These are phyloP conservation scores for Meiosimyza decipiens DNA, from an alignment of 2,888 invertebrate species.

Conservation along the genomic window DNA sequence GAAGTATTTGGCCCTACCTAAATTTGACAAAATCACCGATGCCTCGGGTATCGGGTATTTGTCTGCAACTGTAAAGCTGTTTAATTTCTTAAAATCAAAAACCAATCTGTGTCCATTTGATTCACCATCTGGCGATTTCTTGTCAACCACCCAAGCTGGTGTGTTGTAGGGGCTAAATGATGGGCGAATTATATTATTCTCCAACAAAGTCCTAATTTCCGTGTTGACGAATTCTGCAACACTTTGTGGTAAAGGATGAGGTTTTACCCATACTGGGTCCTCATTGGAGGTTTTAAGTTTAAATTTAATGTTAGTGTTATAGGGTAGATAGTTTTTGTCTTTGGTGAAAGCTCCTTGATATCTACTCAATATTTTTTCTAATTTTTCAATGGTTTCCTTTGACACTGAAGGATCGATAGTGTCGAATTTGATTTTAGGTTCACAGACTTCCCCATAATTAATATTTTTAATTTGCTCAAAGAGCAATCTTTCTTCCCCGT, in stretches of 20 bases:
- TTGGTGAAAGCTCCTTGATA: not conserved
- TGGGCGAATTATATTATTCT: no score
- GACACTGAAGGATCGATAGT: constrained; percentile 8
- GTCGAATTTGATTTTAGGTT: constrained; percentile 4
- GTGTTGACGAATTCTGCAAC: no score
- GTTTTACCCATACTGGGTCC: not conserved
- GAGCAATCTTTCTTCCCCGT: no score
- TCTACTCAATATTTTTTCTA: not conserved
- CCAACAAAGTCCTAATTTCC: no score
- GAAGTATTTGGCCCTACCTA: no score
- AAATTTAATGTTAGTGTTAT: not conserved
- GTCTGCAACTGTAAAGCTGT: not conserved
- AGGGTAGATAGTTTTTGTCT: not conserved
- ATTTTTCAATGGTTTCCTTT: not conserved
- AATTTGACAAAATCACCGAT: not conserved
- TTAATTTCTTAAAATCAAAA: not conserved
- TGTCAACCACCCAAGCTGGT: no score
- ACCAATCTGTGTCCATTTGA: not conserved
- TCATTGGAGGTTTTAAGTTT: not conserved
- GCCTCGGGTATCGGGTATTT: not conserved
- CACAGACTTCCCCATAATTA: constrained; percentile 2
- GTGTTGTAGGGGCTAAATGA: no score
- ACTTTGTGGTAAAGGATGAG: no score
- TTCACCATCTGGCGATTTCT: not conserved
- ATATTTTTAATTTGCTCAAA: constrained; percentile 9